Evolutionary conservation across 2,113 vertebrate genomes (phyloP).

Genomic region (Ophthalmolycus amberensis): DNA sequence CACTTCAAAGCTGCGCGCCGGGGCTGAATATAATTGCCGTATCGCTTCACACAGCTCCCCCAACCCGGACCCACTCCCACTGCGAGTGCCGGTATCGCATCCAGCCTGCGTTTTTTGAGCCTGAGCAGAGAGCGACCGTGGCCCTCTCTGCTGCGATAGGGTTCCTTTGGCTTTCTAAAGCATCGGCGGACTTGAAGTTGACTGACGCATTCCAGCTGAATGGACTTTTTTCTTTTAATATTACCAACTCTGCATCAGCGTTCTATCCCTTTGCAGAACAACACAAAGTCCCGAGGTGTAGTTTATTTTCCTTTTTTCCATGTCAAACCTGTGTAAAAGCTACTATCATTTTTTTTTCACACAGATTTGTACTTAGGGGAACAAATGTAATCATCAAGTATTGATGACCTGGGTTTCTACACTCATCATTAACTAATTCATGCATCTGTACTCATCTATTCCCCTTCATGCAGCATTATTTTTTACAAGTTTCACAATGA

Average conservation of each 20-base stretch:
- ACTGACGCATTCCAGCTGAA: constrained; percentile 5
- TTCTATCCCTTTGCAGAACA: neutral
- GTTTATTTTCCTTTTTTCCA: neutral
- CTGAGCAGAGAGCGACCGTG: too few species aligned
- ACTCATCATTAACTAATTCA: constrained; percentile 53
- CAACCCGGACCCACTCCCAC: constrained; percentile 15
- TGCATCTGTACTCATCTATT: constrained; percentile 25
- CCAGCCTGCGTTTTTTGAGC: neutral
- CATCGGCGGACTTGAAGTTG: neutral
- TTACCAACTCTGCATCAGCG: neutral
- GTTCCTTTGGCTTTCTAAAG: neutral
- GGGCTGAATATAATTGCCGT: constrained; percentile 53
- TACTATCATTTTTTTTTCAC: neutral
- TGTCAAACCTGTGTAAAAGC: neutral
- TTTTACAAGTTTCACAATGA: neutral
- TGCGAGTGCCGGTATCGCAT: neutral
- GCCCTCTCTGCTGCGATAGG: too few species aligned
- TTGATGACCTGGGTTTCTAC: constrained; percentile 34
- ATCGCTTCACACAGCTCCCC: constrained; percentile 28
- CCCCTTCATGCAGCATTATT: neutral
- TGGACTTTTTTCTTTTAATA: neutral
- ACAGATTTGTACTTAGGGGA: constrained; percentile 15
- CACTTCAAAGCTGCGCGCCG: constrained; percentile 56
- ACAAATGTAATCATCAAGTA: constrained; percentile 48
- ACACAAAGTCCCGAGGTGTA: neutral